These are phyloP conservation scores for Urocynchramus pylzowi DNA, from an alignment of 2,113 vertebrate genomes.

Conservation along the genomic window DNA sequence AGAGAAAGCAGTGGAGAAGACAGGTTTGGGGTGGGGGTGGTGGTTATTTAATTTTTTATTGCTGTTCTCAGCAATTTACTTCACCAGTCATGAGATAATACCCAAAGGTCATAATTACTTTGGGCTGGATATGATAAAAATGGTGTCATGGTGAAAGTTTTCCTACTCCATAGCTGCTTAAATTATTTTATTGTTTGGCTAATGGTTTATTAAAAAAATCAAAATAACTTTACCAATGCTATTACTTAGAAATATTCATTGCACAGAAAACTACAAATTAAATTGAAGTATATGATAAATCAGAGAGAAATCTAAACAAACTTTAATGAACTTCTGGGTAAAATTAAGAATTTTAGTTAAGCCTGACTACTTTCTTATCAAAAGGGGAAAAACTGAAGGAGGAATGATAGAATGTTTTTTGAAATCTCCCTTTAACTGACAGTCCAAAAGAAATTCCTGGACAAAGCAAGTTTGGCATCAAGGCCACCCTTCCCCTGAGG, in stretches of 20 bases:
- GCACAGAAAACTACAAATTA: background rate
- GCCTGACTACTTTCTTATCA: background rate
- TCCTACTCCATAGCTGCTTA: background rate
- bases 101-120: background rate
- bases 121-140: background rate
- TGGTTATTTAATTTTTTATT: background rate
- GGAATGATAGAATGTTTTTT: rapidly evolving
- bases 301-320: background rate
- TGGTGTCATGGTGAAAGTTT: background rate
- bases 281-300: background rate
- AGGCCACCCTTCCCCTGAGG: background rate
- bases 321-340: background rate
- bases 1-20: background rate
- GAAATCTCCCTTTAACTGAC: background rate
- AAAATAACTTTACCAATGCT: background rate
- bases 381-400: background rate
- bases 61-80: background rate
- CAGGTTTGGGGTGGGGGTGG: rapidly evolving
- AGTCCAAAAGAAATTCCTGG: background rate
- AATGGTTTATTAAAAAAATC: background rate
- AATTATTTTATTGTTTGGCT: background rate
- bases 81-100: background rate
- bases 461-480: background rate
- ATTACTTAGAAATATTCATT: background rate
- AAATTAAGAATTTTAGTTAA: background rate